Evolutionary conservation across 2,888 invertebrate species (phyloP).

Genomic region (Eudemis profundana): DNA sequence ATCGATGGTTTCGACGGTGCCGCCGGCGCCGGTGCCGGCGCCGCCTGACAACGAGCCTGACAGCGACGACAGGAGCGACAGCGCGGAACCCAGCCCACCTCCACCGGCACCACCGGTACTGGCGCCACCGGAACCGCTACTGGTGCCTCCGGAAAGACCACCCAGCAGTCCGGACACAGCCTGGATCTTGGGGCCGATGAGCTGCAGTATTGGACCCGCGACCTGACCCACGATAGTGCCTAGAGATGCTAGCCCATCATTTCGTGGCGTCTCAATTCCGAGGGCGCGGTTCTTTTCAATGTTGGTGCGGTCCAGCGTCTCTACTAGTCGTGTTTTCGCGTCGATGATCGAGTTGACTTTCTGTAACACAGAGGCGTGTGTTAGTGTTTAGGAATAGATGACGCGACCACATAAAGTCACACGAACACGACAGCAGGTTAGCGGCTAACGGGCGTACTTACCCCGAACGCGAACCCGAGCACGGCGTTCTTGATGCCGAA

Average conservation of each 20-base stretch:
- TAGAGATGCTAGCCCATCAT: conserved; percentile 85
- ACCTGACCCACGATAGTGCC: conserved; percentile 88
- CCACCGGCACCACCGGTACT: conserved; percentile 82
- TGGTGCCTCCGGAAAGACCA: conserved; percentile 69
- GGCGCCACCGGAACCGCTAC: conserved; percentile 79
- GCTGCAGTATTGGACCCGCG: conserved; percentile 89
- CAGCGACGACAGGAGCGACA: conserved; percentile 78
- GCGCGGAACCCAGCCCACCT: conserved; percentile 74
- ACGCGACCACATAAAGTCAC: conserved; percentile 6
- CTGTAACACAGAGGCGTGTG: conserved; percentile 77
- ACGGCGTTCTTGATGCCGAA: conserved; percentile 92
- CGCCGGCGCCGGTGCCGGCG: conserved; percentile 64
- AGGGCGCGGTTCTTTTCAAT: conserved; percentile 91
- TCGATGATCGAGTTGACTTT: conserved; percentile 94
- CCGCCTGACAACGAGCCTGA: conserved; percentile 80
- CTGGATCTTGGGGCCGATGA: conserved; percentile 88
- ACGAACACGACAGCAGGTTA: conserved; percentile 1
- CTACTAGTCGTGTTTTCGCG: conserved; percentile 90
- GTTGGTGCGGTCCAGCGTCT: conserved; percentile 89
- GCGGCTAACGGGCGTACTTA: conserved; percentile 75
- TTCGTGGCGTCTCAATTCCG: conserved; percentile 88
- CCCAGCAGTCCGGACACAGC: conserved; percentile 83
- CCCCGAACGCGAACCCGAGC: conserved; percentile 93
- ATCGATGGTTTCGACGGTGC: conserved; percentile 77
- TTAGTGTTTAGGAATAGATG: conserved; percentile 7